Conservation (phyloP, 1,140 invertebrate genomes). For the Penaeus vannamei region DNA sequence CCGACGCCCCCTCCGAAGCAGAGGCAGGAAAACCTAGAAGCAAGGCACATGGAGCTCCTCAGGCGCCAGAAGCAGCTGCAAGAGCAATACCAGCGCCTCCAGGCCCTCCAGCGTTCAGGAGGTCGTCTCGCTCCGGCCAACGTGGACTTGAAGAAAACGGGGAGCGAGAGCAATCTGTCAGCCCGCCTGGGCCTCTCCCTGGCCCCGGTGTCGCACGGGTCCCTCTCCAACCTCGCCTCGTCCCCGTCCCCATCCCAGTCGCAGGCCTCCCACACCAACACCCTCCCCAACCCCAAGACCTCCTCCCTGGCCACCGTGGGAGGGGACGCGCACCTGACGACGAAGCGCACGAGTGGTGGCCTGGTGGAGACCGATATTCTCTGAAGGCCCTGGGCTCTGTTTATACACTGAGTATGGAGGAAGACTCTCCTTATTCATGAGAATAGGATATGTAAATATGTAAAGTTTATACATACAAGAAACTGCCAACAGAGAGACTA, state of each 20-base stretch:
- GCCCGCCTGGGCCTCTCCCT: conserved; percentile 50
- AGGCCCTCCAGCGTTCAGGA: conserved; percentile 69
- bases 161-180: conserved; percentile 56
- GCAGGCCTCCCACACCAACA: conserved; percentile 31
- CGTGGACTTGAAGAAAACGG: conserved; percentile 62
- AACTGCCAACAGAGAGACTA: conserved; percentile 53
- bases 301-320: conserved; percentile 33
- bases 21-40: conserved; percentile 71
- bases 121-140: conserved; percentile 58
- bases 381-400: conserved; percentile 28
- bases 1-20: conserved; percentile 62
- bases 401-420: neutral
- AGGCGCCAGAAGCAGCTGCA: conserved; percentile 71
- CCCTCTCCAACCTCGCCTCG: conserved; percentile 54
- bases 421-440: conserved; percentile 27
- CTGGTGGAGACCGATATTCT: conserved; percentile 59
- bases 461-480: conserved; percentile 51
- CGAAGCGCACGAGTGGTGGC: conserved; percentile 50
- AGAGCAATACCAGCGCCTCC: conserved; percentile 71
- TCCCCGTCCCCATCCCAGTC: conserved; percentile 16
- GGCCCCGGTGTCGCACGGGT: conserved; percentile 54
- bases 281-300: conserved; percentile 60
- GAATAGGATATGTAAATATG: conserved; percentile 54
- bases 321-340: conserved; percentile 20
- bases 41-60: conserved; percentile 70